Evolutionary conservation across 2,888 invertebrate species (phyloP).

Genomic region (Catonia carolina): DNA sequence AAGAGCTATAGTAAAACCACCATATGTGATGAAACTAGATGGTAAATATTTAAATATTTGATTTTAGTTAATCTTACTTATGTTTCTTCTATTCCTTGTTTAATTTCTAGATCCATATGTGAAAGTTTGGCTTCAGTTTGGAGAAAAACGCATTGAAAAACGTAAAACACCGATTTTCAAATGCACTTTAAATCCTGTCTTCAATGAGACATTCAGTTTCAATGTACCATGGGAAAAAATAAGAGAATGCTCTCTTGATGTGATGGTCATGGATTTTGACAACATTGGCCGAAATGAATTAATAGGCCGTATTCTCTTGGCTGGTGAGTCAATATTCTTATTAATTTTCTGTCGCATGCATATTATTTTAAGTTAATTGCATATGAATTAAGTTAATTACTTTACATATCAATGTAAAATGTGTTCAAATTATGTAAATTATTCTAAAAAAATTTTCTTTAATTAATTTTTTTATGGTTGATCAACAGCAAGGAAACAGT

Average conservation of each 20-base stretch:
- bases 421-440: no score
- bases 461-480: no score
- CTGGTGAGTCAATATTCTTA: slow-evolving; percentile 56
- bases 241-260: slow-evolving; percentile 85
- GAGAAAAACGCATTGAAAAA: slow-evolving; percentile 90
- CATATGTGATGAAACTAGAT: no score
- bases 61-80: no score
- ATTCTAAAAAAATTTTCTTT: no score
- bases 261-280: slow-evolving; percentile 96
- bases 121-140: slow-evolving; percentile 95
- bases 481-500: no score
- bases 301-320: slow-evolving; percentile 85
- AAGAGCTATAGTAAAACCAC: no score
- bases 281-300: slow-evolving; percentile 90
- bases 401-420: no score
- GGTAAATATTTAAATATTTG: no score
- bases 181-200: slow-evolving; percentile 90
- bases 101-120: slow-evolving; percentile 92
- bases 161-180: slow-evolving; percentile 92
- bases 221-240: slow-evolving; percentile 97
- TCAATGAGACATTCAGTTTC: slow-evolving; percentile 93
- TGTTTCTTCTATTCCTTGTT: no score
- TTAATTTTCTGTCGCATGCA: background rate
- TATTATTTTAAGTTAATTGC: background rate
- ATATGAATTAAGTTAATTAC: background rate